Conservation (phyloP, 2,888 invertebrate genomes). For the Ennomos fuscantarius region DNA sequence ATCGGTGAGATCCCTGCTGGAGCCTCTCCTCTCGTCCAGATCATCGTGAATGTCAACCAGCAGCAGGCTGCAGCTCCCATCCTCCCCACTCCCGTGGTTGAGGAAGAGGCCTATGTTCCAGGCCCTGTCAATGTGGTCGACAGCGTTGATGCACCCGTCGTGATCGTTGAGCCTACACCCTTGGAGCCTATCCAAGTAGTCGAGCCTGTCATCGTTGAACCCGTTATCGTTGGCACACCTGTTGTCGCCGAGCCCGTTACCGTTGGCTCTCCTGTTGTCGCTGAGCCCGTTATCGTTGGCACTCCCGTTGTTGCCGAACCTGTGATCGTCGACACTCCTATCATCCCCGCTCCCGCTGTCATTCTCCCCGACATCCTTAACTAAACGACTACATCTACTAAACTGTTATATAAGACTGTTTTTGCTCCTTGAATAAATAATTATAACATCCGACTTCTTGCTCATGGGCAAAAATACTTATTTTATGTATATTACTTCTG, state of each 20-base stretch:
- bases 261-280: constrained; percentile 22
- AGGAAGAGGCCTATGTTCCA: constrained; percentile 40
- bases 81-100: constrained; percentile 44
- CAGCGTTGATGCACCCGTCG: background rate
- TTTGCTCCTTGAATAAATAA: constrained; percentile 1
- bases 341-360: constrained; percentile 39
- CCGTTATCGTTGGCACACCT: constrained; percentile 14
- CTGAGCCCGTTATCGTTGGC: constrained; percentile 22
- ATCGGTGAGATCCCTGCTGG: constrained; percentile 30
- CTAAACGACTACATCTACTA: constrained; percentile 27
- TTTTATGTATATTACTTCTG: background rate
- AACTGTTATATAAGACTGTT: constrained; percentile 14
- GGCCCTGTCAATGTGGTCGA: constrained; percentile 19
- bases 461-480: constrained; percentile 9
- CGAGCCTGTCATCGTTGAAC: constrained; percentile 30
- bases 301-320: constrained; percentile 32
- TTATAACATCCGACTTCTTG: constrained; percentile 12
- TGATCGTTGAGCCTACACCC: constrained; percentile 31
- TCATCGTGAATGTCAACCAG: constrained; percentile 54
- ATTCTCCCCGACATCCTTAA: constrained; percentile 42
- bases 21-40: constrained; percentile 50
- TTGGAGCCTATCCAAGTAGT: constrained; percentile 21
- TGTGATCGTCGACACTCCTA: constrained; percentile 36
- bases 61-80: constrained; percentile 38
- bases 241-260: constrained; percentile 31